Conservation (phyloP, 2,888 invertebrate species). For the Papilio elwesi region DNA sequence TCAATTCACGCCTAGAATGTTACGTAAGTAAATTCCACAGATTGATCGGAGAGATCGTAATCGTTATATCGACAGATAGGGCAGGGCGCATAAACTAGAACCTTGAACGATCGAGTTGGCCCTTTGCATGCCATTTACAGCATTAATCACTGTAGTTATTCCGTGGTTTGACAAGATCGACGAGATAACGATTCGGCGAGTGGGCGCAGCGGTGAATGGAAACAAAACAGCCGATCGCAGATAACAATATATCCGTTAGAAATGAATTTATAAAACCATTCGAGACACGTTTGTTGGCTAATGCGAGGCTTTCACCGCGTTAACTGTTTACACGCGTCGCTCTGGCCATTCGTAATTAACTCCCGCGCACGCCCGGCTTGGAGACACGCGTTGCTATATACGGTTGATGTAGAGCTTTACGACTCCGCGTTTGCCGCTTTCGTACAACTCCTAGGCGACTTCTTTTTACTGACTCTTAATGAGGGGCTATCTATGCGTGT, state of each 20-base stretch:
- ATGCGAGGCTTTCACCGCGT: constrained; percentile 35
- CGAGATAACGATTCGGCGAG: not conserved
- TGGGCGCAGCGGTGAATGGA: constrained; percentile 20
- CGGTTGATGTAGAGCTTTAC: not conserved
- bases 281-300: constrained; percentile 26
- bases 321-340: constrained; percentile 24
- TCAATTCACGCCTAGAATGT: not conserved
- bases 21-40: constrained; percentile 17
- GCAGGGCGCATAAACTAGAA: not conserved
- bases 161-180: constrained; percentile 27
- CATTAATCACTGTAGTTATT: constrained; percentile 29
- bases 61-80: constrained; percentile 14
- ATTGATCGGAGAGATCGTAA: constrained; percentile 17
- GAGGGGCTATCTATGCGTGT: not conserved
- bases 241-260: constrained; percentile 38
- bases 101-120: constrained; percentile 9
- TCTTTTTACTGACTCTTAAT: not conserved
- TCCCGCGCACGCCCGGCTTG: no score
- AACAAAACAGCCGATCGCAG: constrained; percentile 30
- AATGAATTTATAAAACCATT: constrained; percentile 31
- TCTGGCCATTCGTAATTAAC: constrained; percentile 23
- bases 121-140: constrained; percentile 22
- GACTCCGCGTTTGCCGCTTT: constrained; percentile 4
- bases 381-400: constrained; percentile 11
- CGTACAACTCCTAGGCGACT: not conserved